phyloP scores from a whole-genome alignment of 2,797 vertebrate genomes.

The Lagorchestes hirsutus region DNA sequence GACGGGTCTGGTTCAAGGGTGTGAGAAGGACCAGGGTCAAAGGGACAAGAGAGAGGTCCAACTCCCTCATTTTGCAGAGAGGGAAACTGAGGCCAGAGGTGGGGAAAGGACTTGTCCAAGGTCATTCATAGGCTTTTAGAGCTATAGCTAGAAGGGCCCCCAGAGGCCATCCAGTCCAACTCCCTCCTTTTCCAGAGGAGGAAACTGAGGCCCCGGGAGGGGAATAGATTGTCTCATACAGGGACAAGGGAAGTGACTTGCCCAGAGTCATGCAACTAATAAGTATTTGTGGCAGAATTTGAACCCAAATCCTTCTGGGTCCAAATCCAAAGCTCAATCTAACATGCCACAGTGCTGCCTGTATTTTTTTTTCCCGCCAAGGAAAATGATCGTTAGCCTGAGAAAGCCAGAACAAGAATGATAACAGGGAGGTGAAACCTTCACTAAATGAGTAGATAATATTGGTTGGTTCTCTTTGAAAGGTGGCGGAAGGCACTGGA shows the following conservation, averaged over 20 bases:
- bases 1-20: background rate
- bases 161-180: background rate
- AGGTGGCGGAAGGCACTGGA: background rate
- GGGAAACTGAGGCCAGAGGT: background rate
- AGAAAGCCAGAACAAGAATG: background rate
- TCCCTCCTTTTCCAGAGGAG: background rate
- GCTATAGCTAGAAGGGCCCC: too few species aligned
- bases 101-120: too few species aligned
- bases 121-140: too few species aligned
- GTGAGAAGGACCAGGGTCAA: background rate
- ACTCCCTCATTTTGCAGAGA: background rate
- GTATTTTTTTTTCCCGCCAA: background rate
- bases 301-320: background rate
- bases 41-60: background rate
- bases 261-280: background rate
- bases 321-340: background rate
- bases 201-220: background rate
- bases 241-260: background rate
- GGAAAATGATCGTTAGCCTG: background rate
- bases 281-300: background rate
- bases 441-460: background rate
- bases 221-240: background rate
- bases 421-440: background rate
- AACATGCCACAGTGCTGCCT: rapidly evolving
- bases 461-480: background rate